These are phyloP conservation scores for Punctoribates punctum DNA, from an alignment of 2,888 invertebrate species.

Conservation along the genomic window DNA sequence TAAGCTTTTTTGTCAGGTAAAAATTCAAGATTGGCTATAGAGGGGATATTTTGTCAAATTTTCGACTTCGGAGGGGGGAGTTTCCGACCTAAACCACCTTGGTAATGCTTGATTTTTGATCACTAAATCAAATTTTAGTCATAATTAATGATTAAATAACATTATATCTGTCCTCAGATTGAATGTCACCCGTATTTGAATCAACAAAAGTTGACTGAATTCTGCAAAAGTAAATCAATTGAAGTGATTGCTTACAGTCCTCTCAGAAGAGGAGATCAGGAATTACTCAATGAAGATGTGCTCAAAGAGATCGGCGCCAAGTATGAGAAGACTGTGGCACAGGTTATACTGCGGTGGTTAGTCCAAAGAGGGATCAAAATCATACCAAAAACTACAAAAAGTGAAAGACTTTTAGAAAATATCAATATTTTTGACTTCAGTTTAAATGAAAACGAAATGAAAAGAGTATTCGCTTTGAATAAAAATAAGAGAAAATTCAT, in stretches of 20 bases:
- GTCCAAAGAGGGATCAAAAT: conserved; percentile 29
- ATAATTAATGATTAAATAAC: background rate
- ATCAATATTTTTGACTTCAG: conserved; percentile 24
- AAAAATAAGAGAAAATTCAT: background rate
- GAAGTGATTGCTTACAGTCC: conserved; percentile 39
- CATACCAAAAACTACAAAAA: conserved; percentile 19
- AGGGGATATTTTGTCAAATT: too few relatives aligned
- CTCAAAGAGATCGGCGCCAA: conserved; percentile 34
- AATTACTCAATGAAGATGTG: conserved; percentile 10
- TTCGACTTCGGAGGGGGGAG: too few relatives aligned
- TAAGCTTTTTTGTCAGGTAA: too few relatives aligned
- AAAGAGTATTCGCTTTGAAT: conserved; percentile 1
- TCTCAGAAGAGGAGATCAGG: background rate
- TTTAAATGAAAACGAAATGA: conserved; percentile 29
- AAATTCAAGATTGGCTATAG: too few relatives aligned
- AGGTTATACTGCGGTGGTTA: conserved; percentile 33
- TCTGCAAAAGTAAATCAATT: background rate
- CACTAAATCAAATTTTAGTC: background rate
- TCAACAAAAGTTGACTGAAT: conserved; percentile 35
- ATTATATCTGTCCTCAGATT: background rate
- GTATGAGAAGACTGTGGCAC: conserved; percentile 34
- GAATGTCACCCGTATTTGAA: conserved; percentile 38
- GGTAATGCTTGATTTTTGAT: too few relatives aligned
- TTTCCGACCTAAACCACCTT: too few relatives aligned
- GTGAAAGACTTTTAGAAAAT: conserved; percentile 28